A percentile compares a stretch with the other conserved stretches of the same genome.
Conservation (phyloP, 2,888 invertebrate genomes). For the Bombyx huttoni region DNA sequence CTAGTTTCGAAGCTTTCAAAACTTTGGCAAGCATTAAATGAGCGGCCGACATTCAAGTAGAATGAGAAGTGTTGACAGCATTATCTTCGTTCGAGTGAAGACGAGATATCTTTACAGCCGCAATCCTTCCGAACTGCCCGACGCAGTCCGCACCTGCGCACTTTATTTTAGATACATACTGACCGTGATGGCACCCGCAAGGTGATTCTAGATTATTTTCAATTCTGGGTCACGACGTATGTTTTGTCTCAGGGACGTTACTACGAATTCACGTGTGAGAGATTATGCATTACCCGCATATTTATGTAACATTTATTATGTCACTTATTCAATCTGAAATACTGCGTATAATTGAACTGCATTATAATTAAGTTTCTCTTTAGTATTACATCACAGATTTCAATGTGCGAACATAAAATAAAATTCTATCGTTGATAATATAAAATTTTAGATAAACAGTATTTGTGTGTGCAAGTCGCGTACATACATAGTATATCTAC, state of each 20-base stretch:
- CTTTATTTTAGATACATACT: slow-evolving; percentile 54
- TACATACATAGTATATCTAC: background rate
- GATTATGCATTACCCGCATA: slow-evolving; percentile 19
- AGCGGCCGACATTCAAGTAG: background rate
- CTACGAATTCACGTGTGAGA: slow-evolving; percentile 27
- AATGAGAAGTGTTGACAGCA: slow-evolving; percentile 21
- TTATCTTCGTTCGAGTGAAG: slow-evolving; percentile 14
- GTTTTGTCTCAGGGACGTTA: slow-evolving; percentile 60
- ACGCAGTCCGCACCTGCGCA: slow-evolving; percentile 52
- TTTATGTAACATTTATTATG: slow-evolving; percentile 18
- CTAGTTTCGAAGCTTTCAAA: background rate
- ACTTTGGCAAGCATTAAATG: background rate
- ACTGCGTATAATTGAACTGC: background rate
- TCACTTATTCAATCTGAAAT: slow-evolving; percentile 1
- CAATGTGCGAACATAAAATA: too few species aligned
- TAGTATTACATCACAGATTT: background rate
- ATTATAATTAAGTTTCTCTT: background rate
- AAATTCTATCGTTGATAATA: too few species aligned
- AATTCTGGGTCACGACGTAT: slow-evolving; percentile 59
- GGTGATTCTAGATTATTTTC: slow-evolving; percentile 65
- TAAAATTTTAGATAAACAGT: too few species aligned
- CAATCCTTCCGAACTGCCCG: slow-evolving; percentile 32
- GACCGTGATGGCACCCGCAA: slow-evolving; percentile 53
- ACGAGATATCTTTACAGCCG: slow-evolving; percentile 11
- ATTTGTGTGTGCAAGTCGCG: too few species aligned